Percentiles rank a stretch among this genome's conserved stretches.
These are phyloP conservation scores for Teleogryllus oceanicus DNA, from an alignment of 2,888 invertebrate species.

Conservation along the genomic window DNA sequence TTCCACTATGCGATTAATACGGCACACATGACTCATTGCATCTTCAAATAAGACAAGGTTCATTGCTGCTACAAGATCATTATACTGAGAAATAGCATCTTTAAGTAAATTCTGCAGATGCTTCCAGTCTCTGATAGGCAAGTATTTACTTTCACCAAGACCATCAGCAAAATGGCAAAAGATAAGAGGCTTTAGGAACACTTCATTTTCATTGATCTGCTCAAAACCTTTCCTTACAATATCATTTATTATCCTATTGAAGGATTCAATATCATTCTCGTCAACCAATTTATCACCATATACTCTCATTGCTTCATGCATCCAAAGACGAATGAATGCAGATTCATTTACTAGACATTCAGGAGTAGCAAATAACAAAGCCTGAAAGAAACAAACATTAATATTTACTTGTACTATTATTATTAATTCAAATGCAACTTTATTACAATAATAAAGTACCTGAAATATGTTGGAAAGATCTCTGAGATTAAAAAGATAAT, in stretches of 20 bases:
- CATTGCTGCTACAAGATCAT: conserved; percentile 86
- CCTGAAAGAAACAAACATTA: conserved; percentile 53
- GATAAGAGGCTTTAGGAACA: conserved; percentile 74
- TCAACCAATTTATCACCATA: conserved; percentile 90
- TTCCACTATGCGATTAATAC: conserved; percentile 89
- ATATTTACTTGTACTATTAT: neutral
- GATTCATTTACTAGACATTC: conserved; percentile 68
- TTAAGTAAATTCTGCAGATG: conserved; percentile 68
- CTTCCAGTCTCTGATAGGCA: conserved; percentile 69
- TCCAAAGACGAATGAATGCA: conserved; percentile 76
- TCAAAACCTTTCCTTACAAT: conserved; percentile 69
- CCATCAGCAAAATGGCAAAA: conserved; percentile 91
- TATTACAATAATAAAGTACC: conserved; percentile 50
- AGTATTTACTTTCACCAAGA: conserved; percentile 86
- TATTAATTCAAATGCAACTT: neutral
- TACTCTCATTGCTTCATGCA: conserved; percentile 86
- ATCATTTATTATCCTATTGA: conserved; percentile 69
- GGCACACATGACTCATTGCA: conserved; percentile 82
- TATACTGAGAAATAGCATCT: conserved; percentile 72
- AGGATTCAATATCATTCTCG: conserved; percentile 67
- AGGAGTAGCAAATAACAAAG: conserved; percentile 76
- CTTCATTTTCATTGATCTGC: conserved; percentile 68
- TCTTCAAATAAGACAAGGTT: conserved; percentile 93
- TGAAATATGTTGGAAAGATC: conserved; percentile 93
- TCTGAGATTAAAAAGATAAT: conserved; percentile 88